Percentiles rank a stretch among this genome's conserved stretches.
Evolutionary conservation across 2,113 vertebrate species (phyloP).

Genomic region (Tauraco erythrolophus): DNA sequence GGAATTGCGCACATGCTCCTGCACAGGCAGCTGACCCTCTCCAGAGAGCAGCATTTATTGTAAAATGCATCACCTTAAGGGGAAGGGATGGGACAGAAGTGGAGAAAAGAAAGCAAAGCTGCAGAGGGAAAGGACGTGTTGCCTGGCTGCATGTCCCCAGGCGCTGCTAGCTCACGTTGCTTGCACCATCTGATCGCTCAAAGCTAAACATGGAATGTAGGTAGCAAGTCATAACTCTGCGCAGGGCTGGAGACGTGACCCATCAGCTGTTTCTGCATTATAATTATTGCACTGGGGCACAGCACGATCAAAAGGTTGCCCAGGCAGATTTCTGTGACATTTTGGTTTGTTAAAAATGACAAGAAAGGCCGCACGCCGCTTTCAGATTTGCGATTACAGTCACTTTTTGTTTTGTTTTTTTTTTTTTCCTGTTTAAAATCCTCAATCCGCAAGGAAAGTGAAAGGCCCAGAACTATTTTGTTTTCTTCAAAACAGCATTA

Average conservation of each 20-base stretch:
- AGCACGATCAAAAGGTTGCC: conserved; percentile 37
- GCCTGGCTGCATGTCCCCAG: conserved; percentile 39
- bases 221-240: conserved; percentile 50
- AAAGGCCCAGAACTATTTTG: background rate
- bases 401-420: too few relatives aligned
- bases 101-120: conserved; percentile 36
- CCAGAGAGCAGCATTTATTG: background rate
- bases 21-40: background rate
- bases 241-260: conserved; percentile 45
- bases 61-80: conserved; percentile 2
- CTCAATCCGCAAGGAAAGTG: background rate
- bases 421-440: background rate
- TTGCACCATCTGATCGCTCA: conserved; percentile 54
- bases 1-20: conserved; percentile 27
- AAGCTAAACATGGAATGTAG: conserved; percentile 70
- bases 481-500: background rate
- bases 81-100: background rate
- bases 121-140: background rate
- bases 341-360: conserved; percentile 17
- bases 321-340: background rate
- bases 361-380: background rate
- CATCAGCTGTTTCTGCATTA: conserved; percentile 61
- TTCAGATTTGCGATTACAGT: background rate
- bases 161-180: conserved; percentile 49
- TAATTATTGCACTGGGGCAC: conserved; percentile 44